phyloP scores from a whole-genome alignment of 2,797 vertebrate genomes.

The Otus scops region DNA sequence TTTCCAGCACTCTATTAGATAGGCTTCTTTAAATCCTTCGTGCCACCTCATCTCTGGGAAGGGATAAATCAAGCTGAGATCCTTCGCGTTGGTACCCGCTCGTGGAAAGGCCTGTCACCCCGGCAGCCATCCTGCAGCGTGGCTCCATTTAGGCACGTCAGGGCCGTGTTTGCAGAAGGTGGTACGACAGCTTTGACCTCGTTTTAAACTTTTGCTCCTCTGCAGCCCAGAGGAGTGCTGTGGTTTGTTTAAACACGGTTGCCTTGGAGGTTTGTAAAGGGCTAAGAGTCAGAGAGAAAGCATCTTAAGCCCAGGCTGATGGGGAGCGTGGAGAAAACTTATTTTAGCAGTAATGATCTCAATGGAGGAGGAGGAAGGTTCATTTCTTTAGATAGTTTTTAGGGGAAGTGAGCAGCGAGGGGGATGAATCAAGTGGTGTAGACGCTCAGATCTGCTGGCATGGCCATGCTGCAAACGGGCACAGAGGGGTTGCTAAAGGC shows the following conservation, averaged over 20 bases:
- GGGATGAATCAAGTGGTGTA: not conserved
- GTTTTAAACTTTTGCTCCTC: not conserved
- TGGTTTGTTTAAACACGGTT: not conserved
- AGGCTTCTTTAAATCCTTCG: not conserved
- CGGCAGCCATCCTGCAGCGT: not conserved
- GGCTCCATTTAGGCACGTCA: not conserved
- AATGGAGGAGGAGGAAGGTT: not conserved
- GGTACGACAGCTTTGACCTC: not conserved
- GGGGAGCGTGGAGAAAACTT: not conserved
- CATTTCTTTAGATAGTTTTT: not conserved
- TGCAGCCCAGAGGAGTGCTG: accelerated
- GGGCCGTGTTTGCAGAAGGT: not conserved
- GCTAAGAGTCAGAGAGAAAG: not conserved
- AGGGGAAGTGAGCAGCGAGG: not conserved
- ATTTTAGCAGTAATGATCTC: not conserved
- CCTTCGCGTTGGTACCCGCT: not conserved
- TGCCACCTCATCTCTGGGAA: not conserved
- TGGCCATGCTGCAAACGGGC: accelerated
- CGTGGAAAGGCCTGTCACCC: not conserved
- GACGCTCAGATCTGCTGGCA: not conserved
- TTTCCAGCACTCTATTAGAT: conserved; percentile 81
- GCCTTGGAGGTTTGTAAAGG: not conserved
- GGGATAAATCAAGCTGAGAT: conserved; percentile 14
- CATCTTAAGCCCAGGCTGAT: not conserved
- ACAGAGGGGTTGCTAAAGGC: not conserved